Conservation (phyloP, 2,113 vertebrate species). For the Clarias gariepinus region DNA sequence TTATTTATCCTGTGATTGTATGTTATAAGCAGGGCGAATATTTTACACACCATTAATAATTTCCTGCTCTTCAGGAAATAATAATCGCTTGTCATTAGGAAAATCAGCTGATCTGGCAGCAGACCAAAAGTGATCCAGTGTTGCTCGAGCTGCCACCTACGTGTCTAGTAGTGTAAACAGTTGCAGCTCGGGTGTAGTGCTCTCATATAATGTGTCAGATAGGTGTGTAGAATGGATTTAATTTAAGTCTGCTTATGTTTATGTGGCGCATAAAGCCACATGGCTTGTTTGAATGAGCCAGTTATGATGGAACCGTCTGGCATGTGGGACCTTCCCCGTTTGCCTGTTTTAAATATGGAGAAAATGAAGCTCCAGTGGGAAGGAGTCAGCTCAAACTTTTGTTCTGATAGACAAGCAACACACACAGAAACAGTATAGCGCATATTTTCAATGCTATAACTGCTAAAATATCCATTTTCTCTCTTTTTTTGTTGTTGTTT, state of each 20-base stretch:
- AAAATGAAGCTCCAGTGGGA: not conserved
- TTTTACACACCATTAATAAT: not conserved
- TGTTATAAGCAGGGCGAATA: not conserved
- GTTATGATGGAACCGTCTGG: not conserved
- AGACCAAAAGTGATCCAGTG: not conserved
- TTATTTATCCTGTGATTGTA: not conserved
- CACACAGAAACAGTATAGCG: not conserved
- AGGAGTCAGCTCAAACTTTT: not conserved
- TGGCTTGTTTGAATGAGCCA: not conserved
- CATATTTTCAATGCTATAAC: not conserved
- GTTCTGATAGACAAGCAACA: not conserved
- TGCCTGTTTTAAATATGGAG: conserved; percentile 25
- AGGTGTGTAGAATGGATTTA: not conserved
- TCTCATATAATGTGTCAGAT: not conserved
- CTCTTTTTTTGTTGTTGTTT: not conserved
- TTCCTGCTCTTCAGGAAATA: conserved; percentile 42
- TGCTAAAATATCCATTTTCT: not conserved
- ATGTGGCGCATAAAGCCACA: not conserved
- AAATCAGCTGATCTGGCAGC: conserved; percentile 34
- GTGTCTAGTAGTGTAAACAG: not conserved
- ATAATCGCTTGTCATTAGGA: conserved; percentile 28
- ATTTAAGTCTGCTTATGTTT: conserved; percentile 1
- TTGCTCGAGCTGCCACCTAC: not conserved
- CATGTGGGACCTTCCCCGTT: not conserved
- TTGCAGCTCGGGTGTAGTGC: not conserved